Evolutionary conservation across 2,888 invertebrate species (phyloP), one percentile per base, ranked within the genome.

Genomic region (Argyresthia goedartella): DNA sequence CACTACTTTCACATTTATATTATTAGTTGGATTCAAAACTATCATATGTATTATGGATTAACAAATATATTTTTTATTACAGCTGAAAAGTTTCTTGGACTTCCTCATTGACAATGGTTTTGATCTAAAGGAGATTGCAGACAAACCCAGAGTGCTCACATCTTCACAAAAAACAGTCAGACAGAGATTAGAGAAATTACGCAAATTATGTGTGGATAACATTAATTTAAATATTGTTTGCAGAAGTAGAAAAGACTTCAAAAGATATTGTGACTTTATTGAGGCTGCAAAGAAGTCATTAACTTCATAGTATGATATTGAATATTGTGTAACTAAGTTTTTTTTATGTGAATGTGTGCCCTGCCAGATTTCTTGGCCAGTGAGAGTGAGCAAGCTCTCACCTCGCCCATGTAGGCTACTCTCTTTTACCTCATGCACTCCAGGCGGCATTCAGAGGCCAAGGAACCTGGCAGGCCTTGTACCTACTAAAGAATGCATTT

Each of bases 1-100:
- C n/a, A n/a, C n/a, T n/a, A n/a, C n/a, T n/a, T n/a, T n/a, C n/a
- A n/a, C n/a, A n/a, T n/a, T n/a, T n/a, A n/a, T n/a, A n/a, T n/a
- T n/a, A n/a, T n/a, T n/a, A n/a, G n/a, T n/a, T n/a, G n/a, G n/a
- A n/a, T n/a, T n/a, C n/a, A n/a, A n/a, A n/a, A n/a, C n/a, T n/a
- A n/a, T n/a, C n/a, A n/a, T n/a, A n/a, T n/a, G n/a, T n/a, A n/a
- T n/a, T n/a, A n/a, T n/a, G n/a, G n/a, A 25, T 25, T 25, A 4
- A 25, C 25, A 25, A 25, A 25, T 25, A 25, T 6, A 25, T 25
- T 25, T 59, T 50, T 50, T 60, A 45, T 67, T 75, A 46, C 64
- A 90, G 89, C 81, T 89, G 6, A 90, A 90, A 69, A 77, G 85
- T 54, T 88, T 90, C 55, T 61, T 91, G 41, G 90, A 90, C 63